Base-by-base conservation (phyloP, 2,797 vertebrate genomes). In the Falco novaeseelandiae region DNA sequence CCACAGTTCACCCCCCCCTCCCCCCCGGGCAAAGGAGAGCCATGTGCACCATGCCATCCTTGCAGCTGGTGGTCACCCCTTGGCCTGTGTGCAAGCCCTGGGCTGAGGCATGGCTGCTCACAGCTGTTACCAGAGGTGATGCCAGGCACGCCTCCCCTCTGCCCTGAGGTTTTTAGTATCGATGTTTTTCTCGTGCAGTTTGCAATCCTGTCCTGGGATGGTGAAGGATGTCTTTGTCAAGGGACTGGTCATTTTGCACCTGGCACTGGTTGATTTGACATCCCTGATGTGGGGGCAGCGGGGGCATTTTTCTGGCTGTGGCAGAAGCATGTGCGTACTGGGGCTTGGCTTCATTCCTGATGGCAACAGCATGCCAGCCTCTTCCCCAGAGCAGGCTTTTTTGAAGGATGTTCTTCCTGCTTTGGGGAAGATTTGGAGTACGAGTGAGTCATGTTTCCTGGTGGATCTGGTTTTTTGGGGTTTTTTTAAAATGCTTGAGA, bases 91-190 rank as follows among this genome's bases (percentile, higher is more conserved):
- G 21, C 38, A 34, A 4, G 9, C 30, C 38, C 57, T n/a, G 8
- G 6, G 0, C 10, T 2, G 18, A 25, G 36, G 13, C 40, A 8
- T 0, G 0, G 22, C 23, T 73, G 26, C n/a, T 34, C 6, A 16
- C 0, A 8, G 18, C 2, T 16, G 20, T 78, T 44, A 10, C 4
- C 16, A 30, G 25, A 40, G 69, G 11, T 6, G 22, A 32, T 6
- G 21, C 15, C 42, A 81, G 49, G 36, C 51, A 38, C 3, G 0
- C 17, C 19, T 36, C 9, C 19, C 19, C 11, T 51, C 51, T 26
- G n/a, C 36, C 23, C 12, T 10, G 5, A 15, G 14, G 18, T 10
- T 73, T 92, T 65, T 14, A 74, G 57, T 20, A 46, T 21, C 12
- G 3, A 36, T 59, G 30, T 5, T 61, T 63, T 86, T 46, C 30